A percentile compares a stretch with the other conserved stretches of the same genome.
Conservation (phyloP, 2,888 invertebrate genomes). For the Ephialtes manifestator region DNA sequence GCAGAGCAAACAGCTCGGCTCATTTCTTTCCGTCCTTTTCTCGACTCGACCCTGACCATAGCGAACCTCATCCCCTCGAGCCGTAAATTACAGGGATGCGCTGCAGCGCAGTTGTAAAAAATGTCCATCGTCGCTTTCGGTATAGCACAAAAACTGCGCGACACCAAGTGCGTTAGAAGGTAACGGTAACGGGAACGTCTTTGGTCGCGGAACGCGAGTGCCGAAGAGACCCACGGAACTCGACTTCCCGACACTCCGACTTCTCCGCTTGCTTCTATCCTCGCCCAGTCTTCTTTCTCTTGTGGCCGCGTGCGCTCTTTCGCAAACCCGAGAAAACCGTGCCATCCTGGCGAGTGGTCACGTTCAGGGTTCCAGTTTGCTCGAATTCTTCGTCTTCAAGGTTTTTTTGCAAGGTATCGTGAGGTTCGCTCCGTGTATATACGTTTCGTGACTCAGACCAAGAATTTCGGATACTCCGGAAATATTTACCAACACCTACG, state of each 20-base stretch:
- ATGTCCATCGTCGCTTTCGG: conserved; percentile 67
- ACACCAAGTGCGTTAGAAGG: conserved; percentile 77
- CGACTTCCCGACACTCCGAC: conserved; percentile 31
- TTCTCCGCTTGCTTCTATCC: conserved; percentile 53
- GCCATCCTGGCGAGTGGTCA: conserved; percentile 66
- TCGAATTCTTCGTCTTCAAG: conserved; percentile 67
- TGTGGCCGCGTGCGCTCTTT: conserved; percentile 47
- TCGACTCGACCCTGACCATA: conserved; percentile 73
- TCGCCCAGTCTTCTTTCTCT: conserved; percentile 34
- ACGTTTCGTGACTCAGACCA: conserved; percentile 28
- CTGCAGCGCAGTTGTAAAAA: conserved; percentile 66
- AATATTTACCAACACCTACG: not conserved
- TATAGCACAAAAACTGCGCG: conserved; percentile 76
- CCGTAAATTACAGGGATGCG: conserved; percentile 76
- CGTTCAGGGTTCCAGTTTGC: conserved; percentile 68
- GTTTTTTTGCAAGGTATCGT: conserved; percentile 30
- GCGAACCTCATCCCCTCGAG: conserved; percentile 68
- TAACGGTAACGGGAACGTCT: conserved; percentile 77
- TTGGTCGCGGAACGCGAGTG: conserved; percentile 68
- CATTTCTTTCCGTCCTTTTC: conserved; percentile 44
- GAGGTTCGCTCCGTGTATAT: conserved; percentile 11
- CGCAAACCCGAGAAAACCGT: conserved; percentile 57
- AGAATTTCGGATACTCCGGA: not conserved
- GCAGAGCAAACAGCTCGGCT: conserved; percentile 37
- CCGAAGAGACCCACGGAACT: conserved; percentile 38